phyloP scores from a whole-genome alignment of 2,113 vertebrate species.

The Oceanites oceanicus region DNA sequence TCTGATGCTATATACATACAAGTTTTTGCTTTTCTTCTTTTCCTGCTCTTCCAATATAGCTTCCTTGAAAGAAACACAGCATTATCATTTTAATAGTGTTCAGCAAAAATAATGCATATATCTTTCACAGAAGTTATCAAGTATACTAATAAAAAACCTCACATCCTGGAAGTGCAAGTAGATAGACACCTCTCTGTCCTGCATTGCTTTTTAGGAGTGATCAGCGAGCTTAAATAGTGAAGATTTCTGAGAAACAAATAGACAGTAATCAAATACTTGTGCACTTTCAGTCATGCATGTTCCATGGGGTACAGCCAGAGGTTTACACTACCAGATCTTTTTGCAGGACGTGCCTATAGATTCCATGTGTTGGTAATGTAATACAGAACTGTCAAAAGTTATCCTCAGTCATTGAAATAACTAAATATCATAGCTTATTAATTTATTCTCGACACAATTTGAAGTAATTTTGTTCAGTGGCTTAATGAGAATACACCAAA shows the following conservation, averaged over 20 bases:
- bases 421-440: background rate
- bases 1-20: constrained; percentile 79
- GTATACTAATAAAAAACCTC: background rate
- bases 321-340: background rate
- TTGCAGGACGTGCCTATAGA: background rate
- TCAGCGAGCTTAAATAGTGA: background rate
- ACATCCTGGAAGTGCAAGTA: background rate
- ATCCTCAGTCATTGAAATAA: background rate
- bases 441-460: background rate
- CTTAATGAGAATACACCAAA: background rate
- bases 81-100: background rate
- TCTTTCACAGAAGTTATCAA: background rate
- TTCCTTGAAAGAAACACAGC: constrained; percentile 81
- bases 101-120: background rate
- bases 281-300: background rate
- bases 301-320: background rate
- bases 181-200: background rate
- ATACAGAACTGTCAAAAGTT: background rate
- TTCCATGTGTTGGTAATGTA: background rate
- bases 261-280: background rate
- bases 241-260: background rate
- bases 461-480: background rate
- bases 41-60: constrained; percentile 96
- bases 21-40: constrained; percentile 92
- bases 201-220: background rate